phyloP scores from a whole-genome alignment of 2,113 vertebrate genomes.

The Chaetodon auriga region DNA sequence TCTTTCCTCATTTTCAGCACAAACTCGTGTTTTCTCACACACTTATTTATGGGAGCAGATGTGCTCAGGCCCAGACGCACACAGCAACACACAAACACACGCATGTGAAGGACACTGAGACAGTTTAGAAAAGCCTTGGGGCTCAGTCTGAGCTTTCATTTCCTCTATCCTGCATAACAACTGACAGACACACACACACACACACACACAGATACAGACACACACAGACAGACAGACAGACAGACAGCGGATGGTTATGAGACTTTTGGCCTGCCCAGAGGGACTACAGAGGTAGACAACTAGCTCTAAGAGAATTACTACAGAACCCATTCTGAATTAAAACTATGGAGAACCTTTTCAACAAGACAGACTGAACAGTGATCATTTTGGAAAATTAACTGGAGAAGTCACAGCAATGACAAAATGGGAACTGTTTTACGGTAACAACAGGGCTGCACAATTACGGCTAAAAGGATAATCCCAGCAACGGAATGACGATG shows the following conservation, averaged over 20 bases:
- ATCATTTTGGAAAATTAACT: neutral
- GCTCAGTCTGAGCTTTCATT: constrained; percentile 84
- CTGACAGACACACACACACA: constrained; percentile 56
- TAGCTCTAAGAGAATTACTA: constrained; percentile 33
- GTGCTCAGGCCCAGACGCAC: constrained; percentile 20
- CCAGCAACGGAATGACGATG: constrained; percentile 9
- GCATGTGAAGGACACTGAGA: constrained; percentile 75
- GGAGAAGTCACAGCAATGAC: neutral
- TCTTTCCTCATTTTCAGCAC: constrained; percentile 19
- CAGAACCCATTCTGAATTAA: constrained; percentile 16
- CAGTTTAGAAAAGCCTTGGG: constrained; percentile 75
- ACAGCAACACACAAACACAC: constrained; percentile 41
- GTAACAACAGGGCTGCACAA: neutral
- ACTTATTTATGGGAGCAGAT: constrained; percentile 52
- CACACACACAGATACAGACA: constrained; percentile 36
- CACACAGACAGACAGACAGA: constrained; percentile 28
- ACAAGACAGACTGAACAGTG: constrained; percentile 6
- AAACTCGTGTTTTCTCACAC: constrained; percentile 49
- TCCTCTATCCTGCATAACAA: constrained; percentile 82
- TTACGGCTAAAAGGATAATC: neutral
- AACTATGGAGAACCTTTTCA: constrained; percentile 15
- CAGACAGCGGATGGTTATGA: constrained; percentile 65
- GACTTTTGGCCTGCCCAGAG: constrained; percentile 69
- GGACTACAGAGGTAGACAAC: constrained; percentile 49
- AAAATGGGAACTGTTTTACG: constrained; percentile 3